These are phyloP conservation scores for Ceuthmochares aereus DNA, from an alignment of 2,113 vertebrate genomes.

Conservation along the genomic window DNA sequence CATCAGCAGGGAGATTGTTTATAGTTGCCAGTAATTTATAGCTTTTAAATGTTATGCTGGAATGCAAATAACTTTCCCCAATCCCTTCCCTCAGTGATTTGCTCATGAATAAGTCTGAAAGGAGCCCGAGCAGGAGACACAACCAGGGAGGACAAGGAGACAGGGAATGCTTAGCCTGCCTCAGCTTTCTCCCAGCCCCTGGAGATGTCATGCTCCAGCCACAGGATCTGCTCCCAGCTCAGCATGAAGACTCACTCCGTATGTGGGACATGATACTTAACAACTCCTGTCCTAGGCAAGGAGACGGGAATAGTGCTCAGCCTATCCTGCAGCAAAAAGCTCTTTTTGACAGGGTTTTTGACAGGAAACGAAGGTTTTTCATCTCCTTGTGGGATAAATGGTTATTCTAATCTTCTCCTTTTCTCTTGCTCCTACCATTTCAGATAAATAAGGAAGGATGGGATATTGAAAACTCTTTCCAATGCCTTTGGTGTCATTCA, in stretches of 20 bases:
- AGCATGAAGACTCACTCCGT: slow-evolving; percentile 43
- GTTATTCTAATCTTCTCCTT: slow-evolving; percentile 4
- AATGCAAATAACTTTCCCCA: slow-evolving; percentile 69
- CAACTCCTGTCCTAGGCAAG: slow-evolving; percentile 64
- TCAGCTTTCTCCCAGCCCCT: background rate
- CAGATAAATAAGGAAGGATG: background rate
- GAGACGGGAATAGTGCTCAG: slow-evolving; percentile 65
- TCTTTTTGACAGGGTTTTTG: slow-evolving; percentile 68
- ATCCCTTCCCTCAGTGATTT: slow-evolving; percentile 2
- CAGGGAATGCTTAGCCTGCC: slow-evolving; percentile 47
- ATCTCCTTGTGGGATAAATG: background rate
- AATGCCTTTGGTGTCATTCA: background rate
- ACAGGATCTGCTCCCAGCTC: slow-evolving; percentile 63
- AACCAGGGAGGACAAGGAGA: slow-evolving; percentile 24
- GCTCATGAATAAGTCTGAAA: slow-evolving; percentile 80
- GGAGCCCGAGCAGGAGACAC: slow-evolving; percentile 43
- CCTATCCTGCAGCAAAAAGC: slow-evolving; percentile 70
- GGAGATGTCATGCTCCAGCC: slow-evolving; percentile 31
- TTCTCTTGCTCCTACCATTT: slow-evolving; percentile 53
- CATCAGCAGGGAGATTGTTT: slow-evolving; percentile 74
- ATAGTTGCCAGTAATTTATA: slow-evolving; percentile 75
- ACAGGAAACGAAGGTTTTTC: background rate
- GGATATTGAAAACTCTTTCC: slow-evolving; percentile 26
- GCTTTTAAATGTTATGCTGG: slow-evolving; percentile 74
- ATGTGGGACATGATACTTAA: slow-evolving; percentile 61